Conservation (phyloP, 2,888 invertebrate genomes). For the Silvanus unidentatus region DNA sequence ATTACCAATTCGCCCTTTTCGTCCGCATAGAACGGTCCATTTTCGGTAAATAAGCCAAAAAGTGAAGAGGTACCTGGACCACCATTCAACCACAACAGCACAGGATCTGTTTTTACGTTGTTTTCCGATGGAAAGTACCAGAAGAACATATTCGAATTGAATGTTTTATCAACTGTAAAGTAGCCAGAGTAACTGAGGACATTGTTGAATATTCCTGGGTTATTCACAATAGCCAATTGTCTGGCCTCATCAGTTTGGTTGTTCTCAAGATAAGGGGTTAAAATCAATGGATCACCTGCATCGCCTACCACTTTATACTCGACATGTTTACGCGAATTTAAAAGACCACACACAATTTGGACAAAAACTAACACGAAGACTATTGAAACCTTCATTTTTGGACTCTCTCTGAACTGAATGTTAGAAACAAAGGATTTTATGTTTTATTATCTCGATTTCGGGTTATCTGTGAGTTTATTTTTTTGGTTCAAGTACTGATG, state of each 20-base stretch:
- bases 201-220: slow-evolving; percentile 49
- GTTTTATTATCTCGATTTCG: too few species aligned
- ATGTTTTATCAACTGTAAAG: slow-evolving; percentile 73
- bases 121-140: slow-evolving; percentile 83
- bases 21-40: slow-evolving; percentile 60
- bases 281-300: slow-evolving; percentile 60
- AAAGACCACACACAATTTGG: too few species aligned
- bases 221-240: slow-evolving; percentile 45
- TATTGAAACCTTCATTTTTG: too few species aligned
- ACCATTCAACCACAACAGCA: slow-evolving; percentile 80
- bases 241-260: slow-evolving; percentile 65
- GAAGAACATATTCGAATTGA: slow-evolving; percentile 80
- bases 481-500: too few species aligned
- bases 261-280: slow-evolving; percentile 67
- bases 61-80: slow-evolving; percentile 79
- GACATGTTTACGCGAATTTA: too few species aligned
- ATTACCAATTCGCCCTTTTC: slow-evolving; percentile 43
- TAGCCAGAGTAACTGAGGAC: slow-evolving; percentile 73
- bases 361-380: too few species aligned
- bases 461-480: too few species aligned
- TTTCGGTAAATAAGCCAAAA: slow-evolving; percentile 76
- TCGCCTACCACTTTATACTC: slow-evolving; percentile 15
- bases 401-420: too few species aligned
- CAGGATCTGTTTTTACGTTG: slow-evolving; percentile 54
- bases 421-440: too few species aligned